Base-by-base conservation (phyloP, 2,113 vertebrate genomes). In the Phaethornis superciliosus region DNA sequence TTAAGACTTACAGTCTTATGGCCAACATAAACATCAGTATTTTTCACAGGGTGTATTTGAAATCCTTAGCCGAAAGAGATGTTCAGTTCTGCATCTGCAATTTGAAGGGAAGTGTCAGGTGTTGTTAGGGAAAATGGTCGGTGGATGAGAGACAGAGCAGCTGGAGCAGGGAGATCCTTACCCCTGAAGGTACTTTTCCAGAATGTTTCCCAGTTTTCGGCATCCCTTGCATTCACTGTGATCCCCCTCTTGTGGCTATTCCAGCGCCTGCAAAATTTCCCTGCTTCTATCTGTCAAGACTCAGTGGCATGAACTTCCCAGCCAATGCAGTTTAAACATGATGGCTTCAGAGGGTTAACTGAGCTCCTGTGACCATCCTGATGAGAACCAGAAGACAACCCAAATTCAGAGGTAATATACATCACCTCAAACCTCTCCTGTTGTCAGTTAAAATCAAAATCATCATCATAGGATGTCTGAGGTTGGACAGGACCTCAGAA, bases 201-300 rank as follows among this genome's bases (percentile, higher is more conserved):
- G 5, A 12, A 4, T 19, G 9, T 82, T 85, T 91, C 68, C 33
- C 51, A n/a, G 67, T 54, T 85, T 74, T 37, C 75, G 6, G 14
- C 55, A 33, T n/a, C 28, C 77, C 79, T 77, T 82, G 67, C 15
- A 1, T 92, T 96, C 94, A 80, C 84, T 89, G 51, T 92, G 91
- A 96, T 94, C 95, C 84, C 94, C 93, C 89, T 95, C 96, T 97
- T 94, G 95, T 96, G 95, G 95, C 71, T 91, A 46, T 23, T 82
- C 76, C 71, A 74, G 89, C 1, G 1, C 60, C 51, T 88, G 85
- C 89, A 81, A 51, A 75, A 56, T 77, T 67, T 44, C 56, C 28
- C 21, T 60, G 40, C 22, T 19, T 32, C 4, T 24, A 10, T 26
- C 26, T 52, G 44, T 51, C 46, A 40, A 6, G 44, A 30, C n/a